These are phyloP conservation scores for Augochlora pura DNA, from an alignment of 1,140 invertebrate genomes.

Conservation along the genomic window DNA sequence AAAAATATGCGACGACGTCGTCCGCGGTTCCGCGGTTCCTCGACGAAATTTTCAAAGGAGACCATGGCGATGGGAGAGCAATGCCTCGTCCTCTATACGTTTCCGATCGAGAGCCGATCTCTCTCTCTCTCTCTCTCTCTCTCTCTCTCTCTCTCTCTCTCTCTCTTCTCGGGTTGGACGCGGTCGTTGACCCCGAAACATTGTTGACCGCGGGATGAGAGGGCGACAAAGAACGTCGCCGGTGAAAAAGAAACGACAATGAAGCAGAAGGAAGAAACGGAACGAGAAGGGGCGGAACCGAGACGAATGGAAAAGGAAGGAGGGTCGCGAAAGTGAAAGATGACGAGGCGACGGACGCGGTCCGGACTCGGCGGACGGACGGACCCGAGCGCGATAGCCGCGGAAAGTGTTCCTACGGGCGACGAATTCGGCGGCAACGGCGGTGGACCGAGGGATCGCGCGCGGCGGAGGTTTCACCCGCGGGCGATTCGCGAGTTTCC, in stretches of 20 bases:
- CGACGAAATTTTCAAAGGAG: too few species aligned
- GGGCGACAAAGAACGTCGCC: not conserved
- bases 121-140: not conserved
- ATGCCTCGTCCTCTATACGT: too few species aligned
- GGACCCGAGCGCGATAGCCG: too few species aligned
- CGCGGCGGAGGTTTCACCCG: not conserved
- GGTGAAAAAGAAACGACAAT: too few species aligned
- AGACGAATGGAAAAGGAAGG: not conserved
- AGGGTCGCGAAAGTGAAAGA: constrained; percentile 33
- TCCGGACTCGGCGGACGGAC: not conserved
- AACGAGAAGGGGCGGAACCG: not conserved
- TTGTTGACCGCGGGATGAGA: too few species aligned
- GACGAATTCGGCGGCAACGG: too few species aligned
- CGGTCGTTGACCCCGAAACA: not conserved
- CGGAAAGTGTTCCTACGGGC: too few species aligned
- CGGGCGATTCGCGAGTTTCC: constrained; percentile 1
- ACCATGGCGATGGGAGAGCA: too few species aligned
- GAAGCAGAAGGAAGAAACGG: not conserved
- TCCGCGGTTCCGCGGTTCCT: too few species aligned
- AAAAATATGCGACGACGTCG: not conserved
- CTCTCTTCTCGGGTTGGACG: too few species aligned
- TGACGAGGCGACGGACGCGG: constrained; percentile 62
- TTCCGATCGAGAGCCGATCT: constrained; percentile 35
- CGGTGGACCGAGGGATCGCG: not conserved
- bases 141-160: not conserved